Base-by-base conservation (phyloP, 2,797 vertebrate species). In the Gallinago solitaria region DNA sequence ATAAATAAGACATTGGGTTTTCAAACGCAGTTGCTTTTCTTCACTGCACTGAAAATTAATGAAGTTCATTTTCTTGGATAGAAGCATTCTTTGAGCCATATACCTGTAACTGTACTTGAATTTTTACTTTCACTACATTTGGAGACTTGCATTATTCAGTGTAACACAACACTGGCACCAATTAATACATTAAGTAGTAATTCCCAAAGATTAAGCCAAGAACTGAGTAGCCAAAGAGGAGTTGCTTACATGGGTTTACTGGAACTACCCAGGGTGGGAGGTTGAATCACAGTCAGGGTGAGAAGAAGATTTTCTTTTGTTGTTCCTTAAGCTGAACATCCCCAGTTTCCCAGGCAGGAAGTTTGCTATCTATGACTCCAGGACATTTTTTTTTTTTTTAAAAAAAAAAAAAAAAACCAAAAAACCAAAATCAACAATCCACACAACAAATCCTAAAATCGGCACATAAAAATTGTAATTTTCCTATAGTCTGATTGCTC, bases 1-100 rank as follows among this genome's bases (percentile, higher is more conserved):
- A 78, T 92, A 92, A 96, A 78, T 25, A 81, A 83, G 90, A 53
- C 21, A 90, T 3, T 59, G 51, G 86, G 32, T 83, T 94, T 94
- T 91, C 57, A 74, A 81, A 81, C 50, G 53, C 32, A 53, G 32
- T 16, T 88, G 19, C 21, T 88, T 94, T 83, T 89, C 53, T 23
- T 92, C 45, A 83, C 50, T 60, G 12, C 45, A 41, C 11, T 71
- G 86, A 81, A 93, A 96, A 89, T 47, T 11, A 94, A 83, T 89
- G 32, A 83, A 85, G 51, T 48, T 83, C 16, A 63, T 88, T 94
- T 94, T 85, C 53, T 83, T 77, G 71, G 64, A 77, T 67, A 88
- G 77, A 53, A 89, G 30, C 16, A 70, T 83, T 91, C 56, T 93
- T 74, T 64, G 45, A 83, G 71, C 14, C 32, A 37, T 90, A 83